Percentiles rank a stretch among this genome's conserved stretches.
Evolutionary conservation across 2,888 invertebrate species (phyloP).

Genomic region (Drosophila monieri): DNA sequence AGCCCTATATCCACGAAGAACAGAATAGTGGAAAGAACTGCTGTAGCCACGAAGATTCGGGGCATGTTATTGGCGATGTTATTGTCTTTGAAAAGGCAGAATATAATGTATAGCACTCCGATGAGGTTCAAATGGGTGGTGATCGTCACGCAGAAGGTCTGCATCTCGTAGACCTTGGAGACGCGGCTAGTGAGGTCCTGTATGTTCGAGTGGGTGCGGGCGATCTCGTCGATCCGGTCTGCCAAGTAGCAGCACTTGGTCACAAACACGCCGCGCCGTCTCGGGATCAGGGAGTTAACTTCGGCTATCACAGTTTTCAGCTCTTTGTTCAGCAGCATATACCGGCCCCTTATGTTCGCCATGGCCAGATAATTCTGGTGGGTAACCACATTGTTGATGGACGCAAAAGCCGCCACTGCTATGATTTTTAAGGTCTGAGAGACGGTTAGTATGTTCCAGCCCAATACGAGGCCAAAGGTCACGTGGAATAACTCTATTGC

Average conservation of each 20-base stretch:
- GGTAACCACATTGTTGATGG: conserved; percentile 48
- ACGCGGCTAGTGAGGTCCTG: conserved; percentile 19
- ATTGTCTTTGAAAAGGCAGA: conserved; percentile 21
- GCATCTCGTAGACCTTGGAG: conserved; percentile 34
- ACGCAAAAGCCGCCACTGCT: conserved; percentile 1
- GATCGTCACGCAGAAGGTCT: conserved; percentile 20
- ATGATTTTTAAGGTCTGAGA: not conserved
- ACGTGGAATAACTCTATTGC: not conserved
- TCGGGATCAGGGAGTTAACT: conserved; percentile 5
- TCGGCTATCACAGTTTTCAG: conserved; percentile 37
- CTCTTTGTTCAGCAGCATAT: conserved; percentile 52
- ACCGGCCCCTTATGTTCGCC: conserved; percentile 51
- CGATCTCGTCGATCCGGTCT: conserved; percentile 55
- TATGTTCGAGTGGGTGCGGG: conserved; percentile 40
- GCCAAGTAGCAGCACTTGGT: conserved; percentile 48
- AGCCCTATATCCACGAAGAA: conserved; percentile 39
- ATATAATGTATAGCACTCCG: conserved; percentile 21
- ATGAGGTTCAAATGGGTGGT: conserved; percentile 13
- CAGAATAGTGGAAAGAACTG: not conserved
- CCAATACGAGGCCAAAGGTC: not conserved
- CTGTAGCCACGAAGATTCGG: not conserved
- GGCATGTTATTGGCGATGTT: not conserved
- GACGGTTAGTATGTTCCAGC: not conserved
- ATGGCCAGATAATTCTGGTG: conserved; percentile 51
- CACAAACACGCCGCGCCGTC: conserved; percentile 13